Evolutionary conservation across 2,888 invertebrate species (phyloP).

Genomic region (Teleogryllus oceanicus): DNA sequence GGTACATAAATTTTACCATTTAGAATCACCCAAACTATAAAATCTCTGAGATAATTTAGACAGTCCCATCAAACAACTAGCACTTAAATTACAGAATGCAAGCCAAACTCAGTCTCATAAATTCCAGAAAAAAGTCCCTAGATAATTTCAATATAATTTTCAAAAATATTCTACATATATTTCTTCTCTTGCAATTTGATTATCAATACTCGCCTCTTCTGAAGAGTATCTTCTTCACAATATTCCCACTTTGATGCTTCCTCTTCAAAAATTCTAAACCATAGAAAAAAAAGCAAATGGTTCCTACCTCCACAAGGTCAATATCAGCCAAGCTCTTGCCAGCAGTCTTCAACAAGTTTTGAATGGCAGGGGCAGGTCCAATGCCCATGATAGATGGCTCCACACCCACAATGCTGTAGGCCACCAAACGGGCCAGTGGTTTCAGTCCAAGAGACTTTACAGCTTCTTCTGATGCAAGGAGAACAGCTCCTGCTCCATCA

Average conservation of each 20-base stretch:
- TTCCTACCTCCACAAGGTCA: conserved; percentile 82
- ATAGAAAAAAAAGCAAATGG: background rate
- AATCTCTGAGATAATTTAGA: too few species aligned
- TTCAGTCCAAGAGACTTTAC: conserved; percentile 73
- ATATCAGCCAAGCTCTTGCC: conserved; percentile 80
- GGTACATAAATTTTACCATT: too few species aligned
- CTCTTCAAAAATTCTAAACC: background rate
- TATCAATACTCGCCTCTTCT: too few species aligned
- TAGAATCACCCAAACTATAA: too few species aligned
- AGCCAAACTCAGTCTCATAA: too few species aligned
- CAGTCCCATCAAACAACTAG: too few species aligned
- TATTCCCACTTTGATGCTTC: background rate
- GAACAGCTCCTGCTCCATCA: conserved; percentile 93
- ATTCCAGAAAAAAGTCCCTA: too few species aligned
- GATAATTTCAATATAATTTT: too few species aligned
- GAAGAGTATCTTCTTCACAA: background rate
- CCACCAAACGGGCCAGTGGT: conserved; percentile 87
- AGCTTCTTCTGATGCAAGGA: conserved; percentile 88
- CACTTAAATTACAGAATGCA: too few species aligned
- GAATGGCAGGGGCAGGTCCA: conserved; percentile 92
- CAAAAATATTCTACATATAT: too few species aligned
- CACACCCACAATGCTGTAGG: conserved; percentile 89
- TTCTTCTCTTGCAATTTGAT: too few species aligned
- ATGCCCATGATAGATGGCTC: conserved; percentile 98
- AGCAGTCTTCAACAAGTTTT: conserved; percentile 73